A percentile compares a stretch with the other conserved stretches of the same genome.
These are phyloP conservation scores for Crypturellus tataupa DNA, from an alignment of 2,797 vertebrate species.

Conservation along the genomic window DNA sequence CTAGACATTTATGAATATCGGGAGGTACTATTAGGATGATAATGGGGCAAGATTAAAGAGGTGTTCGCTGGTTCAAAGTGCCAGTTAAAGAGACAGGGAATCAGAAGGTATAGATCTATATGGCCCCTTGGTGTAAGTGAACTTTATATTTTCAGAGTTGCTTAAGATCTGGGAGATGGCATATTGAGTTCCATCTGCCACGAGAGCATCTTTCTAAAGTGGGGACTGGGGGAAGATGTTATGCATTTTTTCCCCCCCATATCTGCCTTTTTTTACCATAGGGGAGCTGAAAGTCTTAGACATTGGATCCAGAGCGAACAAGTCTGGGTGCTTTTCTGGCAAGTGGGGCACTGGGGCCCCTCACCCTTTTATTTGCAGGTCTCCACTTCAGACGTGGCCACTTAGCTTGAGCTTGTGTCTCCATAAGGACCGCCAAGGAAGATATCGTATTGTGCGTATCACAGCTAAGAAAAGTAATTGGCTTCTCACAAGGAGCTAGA, in stretches of 20 bases:
- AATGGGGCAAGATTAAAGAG: conserved; percentile 85
- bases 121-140: conserved; percentile 52
- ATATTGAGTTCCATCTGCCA: conserved; percentile 80
- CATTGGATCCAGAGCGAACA: neutral
- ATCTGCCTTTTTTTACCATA: conserved; percentile 70
- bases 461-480: conserved; percentile 43
- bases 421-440: neutral
- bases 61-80: conserved; percentile 82
- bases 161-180: conserved; percentile 74
- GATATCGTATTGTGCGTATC: neutral
- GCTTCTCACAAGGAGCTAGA: conserved; percentile 60
- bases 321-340: neutral
- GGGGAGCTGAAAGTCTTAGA: conserved; percentile 38
- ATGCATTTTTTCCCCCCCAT: neutral
- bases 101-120: conserved; percentile 1
- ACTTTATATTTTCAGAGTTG: conserved; percentile 75
- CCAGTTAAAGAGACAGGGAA: conserved; percentile 79
- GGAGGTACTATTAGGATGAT: conserved; percentile 86
- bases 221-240: conserved; percentile 47
- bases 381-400: neutral
- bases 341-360: neutral
- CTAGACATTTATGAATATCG: conserved; percentile 86
- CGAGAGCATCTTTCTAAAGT: conserved; percentile 65
- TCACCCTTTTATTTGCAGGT: neutral
- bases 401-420: neutral